A percentile compares a stretch with the other conserved stretches of the same genome.
Evolutionary conservation across 2,888 invertebrate genomes (phyloP).

Genomic region (Mantis religiosa): DNA sequence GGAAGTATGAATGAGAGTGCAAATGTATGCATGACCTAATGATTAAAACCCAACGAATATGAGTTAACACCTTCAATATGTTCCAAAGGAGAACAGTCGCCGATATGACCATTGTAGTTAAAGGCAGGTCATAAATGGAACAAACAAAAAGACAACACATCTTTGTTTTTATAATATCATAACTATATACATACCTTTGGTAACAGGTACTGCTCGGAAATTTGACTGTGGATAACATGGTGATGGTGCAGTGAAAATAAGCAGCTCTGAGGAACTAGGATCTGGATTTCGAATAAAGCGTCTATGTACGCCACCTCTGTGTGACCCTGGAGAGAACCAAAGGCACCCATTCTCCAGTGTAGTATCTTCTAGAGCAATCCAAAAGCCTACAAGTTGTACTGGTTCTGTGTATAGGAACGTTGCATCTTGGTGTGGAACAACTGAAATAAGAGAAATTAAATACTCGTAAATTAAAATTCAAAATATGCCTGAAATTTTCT

Average conservation of each 20-base stretch:
- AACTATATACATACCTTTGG: slow-evolving; percentile 61
- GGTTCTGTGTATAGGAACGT: slow-evolving; percentile 85
- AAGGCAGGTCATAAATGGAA: too few species aligned
- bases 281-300: slow-evolving; percentile 69
- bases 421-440: slow-evolving; percentile 79
- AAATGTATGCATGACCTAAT: too few species aligned
- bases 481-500: neutral
- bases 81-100: too few species aligned
- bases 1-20: too few species aligned
- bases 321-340: slow-evolving; percentile 88
- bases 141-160: too few species aligned
- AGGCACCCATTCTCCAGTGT: slow-evolving; percentile 91
- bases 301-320: slow-evolving; percentile 75
- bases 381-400: slow-evolving; percentile 73
- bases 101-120: too few species aligned
- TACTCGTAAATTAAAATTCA: neutral
- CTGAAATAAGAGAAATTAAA: slow-evolving; percentile 46
- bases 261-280: slow-evolving; percentile 51
- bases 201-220: slow-evolving; percentile 75
- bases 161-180: too few species aligned
- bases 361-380: slow-evolving; percentile 95
- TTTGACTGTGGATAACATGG: slow-evolving; percentile 67
- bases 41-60: too few species aligned
- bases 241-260: slow-evolving; percentile 65
- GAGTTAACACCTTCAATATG: too few species aligned